Base-by-base conservation (phyloP, 1,140 invertebrate genomes). In the Metaphire vulgaris region DNA sequence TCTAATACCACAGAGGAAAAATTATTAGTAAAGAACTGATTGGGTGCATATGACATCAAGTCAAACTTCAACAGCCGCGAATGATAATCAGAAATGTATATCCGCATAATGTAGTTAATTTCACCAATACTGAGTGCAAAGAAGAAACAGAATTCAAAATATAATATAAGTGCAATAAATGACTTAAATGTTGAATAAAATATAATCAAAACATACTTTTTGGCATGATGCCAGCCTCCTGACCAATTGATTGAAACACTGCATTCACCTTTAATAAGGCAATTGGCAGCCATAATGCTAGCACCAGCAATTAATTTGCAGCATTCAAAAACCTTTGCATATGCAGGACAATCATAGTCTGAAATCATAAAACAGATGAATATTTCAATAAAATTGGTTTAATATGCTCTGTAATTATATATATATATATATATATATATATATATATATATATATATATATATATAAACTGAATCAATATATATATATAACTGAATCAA, bases 211-310 rank as follows among this genome's bases (percentile, higher is more conserved):
- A 69, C 68, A 16, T 85, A 92, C 91, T 90, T 91, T 81, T 92
- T 89, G 28, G 92, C 92, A 89, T 94, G 92, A 88, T 94, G 92
- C 92, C 92, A 94, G 1, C 92, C 92, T 28, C 93, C 92, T 86
- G 87, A 91, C 92, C 92, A 94, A 84, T 95, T 94, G 16, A 95
- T 91, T 28, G 89, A 90, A 33, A 91, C 85, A 79, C 89, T 81
- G 80, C 86, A 87, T 32, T 78, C 79, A 14, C 85, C 85, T 65
- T 87, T 80, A 26, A 89, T 80, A 16, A 94, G 83, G 34, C 87
- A 85, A 78, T 89, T 88, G 0, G 91, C 92, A 76, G 91, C 92
- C 30, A 89, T 89, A 29, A 93, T 81, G 1, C 91, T 90, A 16
- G 88, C 89, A 32, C 92, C 92, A 74, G 90, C 90, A 71, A 93